Evolutionary conservation across 1,140 invertebrate genomes (phyloP).

Genomic region (Aphelenchoides fujianensis): DNA sequence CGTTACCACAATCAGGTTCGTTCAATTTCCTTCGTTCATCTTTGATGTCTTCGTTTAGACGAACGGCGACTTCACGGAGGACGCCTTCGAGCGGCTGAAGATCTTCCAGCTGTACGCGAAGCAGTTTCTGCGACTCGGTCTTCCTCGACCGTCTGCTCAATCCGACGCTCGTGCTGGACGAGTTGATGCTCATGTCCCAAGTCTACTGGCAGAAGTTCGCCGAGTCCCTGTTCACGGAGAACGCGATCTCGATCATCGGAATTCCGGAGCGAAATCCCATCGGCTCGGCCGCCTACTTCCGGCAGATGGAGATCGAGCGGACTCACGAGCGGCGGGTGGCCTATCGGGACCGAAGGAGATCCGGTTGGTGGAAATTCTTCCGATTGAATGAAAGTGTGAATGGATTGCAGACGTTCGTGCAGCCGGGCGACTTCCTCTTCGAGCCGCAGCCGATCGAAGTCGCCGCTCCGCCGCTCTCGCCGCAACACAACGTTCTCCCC

Average conservation of each 20-base stretch:
- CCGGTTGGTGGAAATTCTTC: too few relatives aligned
- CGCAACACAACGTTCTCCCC: background rate
- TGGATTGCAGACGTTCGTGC: background rate
- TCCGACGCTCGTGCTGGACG: background rate
- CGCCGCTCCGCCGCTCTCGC: background rate
- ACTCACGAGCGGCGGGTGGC: background rate
- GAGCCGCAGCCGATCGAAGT: background rate
- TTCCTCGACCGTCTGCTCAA: background rate
- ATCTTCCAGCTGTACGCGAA: background rate
- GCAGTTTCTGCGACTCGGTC: background rate
- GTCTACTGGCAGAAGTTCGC: constrained; percentile 10
- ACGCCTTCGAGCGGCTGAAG: background rate
- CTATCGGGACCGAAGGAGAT: background rate
- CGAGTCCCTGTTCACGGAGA: background rate
- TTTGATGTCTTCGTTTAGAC: background rate
- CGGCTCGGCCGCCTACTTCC: background rate
- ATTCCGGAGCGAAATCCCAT: background rate
- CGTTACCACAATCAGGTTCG: background rate
- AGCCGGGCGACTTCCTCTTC: background rate
- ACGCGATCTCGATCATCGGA: background rate
- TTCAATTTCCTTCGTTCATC: background rate
- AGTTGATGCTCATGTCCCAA: background rate
- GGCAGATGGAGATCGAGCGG: background rate
- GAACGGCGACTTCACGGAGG: background rate
- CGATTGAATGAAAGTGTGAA: too few relatives aligned